Conservation (phyloP, 53 echinoderm and acorn worm genomes). For the Patiria pectinifera region DNA sequence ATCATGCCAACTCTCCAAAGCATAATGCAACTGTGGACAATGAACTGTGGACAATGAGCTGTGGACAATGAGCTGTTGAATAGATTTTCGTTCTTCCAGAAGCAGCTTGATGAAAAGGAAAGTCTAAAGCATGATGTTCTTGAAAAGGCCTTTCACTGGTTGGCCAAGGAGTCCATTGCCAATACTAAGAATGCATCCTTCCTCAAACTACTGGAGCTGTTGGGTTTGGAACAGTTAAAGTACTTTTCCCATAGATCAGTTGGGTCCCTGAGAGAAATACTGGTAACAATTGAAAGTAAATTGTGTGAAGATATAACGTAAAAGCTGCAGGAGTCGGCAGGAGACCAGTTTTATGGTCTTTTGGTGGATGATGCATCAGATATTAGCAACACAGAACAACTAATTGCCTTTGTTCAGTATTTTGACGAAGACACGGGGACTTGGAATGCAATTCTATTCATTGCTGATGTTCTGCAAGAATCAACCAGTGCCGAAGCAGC, state of each 20-base stretch:
- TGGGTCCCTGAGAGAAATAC: conserved; percentile 33
- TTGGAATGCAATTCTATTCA: no score
- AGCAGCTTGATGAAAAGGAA: conserved; percentile 29
- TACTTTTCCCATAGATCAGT: conserved; percentile 27
- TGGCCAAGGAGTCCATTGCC: conserved; percentile 29
- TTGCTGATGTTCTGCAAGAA: no score
- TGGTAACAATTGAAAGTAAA: background rate
- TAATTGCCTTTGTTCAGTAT: no score
- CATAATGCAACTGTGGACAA: conserved; percentile 17
- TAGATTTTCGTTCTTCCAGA: conserved; percentile 26
- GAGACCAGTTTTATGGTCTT: no score
- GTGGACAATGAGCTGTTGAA: conserved; percentile 20
- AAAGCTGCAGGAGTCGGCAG: no score
- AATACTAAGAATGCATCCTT: conserved; percentile 12
- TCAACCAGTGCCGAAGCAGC: no score
- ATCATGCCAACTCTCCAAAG: background rate
- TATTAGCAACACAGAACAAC: no score
- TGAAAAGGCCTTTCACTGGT: conserved; percentile 25
- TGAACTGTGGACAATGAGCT: conserved; percentile 18
- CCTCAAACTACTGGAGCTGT: conserved; percentile 11
- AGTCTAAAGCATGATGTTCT: conserved; percentile 2
- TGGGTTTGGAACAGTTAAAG: conserved; percentile 22
- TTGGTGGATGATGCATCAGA: no score
- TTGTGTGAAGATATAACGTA: background rate
- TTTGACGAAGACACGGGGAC: no score